A percentile compares a stretch with the other conserved stretches of the same genome.
Evolutionary conservation across 2,888 invertebrate genomes (phyloP).

Genomic region (Notocelia uddmanniana): DNA sequence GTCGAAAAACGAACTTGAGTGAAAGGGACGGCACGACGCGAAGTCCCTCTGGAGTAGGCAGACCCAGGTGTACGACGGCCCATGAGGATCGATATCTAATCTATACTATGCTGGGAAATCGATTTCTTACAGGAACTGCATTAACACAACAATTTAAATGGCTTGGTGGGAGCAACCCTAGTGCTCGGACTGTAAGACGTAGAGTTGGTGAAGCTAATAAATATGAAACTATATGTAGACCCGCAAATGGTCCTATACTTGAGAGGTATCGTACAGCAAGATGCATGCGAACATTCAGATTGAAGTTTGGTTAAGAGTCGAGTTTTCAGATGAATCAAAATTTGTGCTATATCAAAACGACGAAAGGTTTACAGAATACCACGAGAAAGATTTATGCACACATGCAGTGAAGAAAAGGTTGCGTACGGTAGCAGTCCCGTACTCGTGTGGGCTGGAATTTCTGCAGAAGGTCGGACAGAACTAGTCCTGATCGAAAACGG

Average conservation of each 20-base stretch:
- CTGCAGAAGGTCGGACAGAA: conserved; percentile 1
- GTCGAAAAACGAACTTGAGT: too few relatives aligned
- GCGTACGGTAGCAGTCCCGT: neutral
- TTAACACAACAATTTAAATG: neutral
- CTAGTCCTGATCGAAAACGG: neutral
- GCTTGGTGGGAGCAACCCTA: neutral
- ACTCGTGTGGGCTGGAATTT: conserved; percentile 4
- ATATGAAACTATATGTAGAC: neutral
- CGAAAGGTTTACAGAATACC: conserved; percentile 9
- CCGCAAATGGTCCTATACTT: conserved; percentile 25
- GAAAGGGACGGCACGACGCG: too few relatives aligned
- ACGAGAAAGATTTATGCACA: conserved; percentile 2
- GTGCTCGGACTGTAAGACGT: neutral
- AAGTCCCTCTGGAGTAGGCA: too few relatives aligned
- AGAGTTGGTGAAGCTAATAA: neutral
- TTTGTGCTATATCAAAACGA: conserved; percentile 10
- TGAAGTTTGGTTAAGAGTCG: conserved; percentile 29
- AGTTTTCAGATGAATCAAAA: conserved; percentile 37
- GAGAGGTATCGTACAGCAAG: conserved; percentile 18
- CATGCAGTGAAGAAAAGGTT: neutral
- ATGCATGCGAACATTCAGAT: conserved; percentile 23
- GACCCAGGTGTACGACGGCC: too few relatives aligned
- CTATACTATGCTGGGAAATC: neutral
- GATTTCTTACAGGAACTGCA: neutral
- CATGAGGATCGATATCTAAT: too few relatives aligned